phyloP scores from a whole-genome alignment of 2,888 invertebrate genomes.

The Lithophane socia region DNA sequence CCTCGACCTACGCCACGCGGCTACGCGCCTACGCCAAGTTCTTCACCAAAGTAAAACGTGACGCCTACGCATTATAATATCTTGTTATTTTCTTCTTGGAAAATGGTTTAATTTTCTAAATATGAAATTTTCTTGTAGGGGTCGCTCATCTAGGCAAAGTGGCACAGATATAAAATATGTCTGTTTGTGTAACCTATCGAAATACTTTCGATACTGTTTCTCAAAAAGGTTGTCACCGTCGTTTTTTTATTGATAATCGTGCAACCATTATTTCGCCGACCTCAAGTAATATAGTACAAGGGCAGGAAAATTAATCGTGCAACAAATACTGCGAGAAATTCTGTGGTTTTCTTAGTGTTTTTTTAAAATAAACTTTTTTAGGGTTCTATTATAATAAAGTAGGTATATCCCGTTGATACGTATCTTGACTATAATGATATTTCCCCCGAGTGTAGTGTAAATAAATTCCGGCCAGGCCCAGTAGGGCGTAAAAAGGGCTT shows the following conservation, averaged over 20 bases:
- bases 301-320: too few species aligned
- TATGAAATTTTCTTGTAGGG: neutral
- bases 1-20: constrained; percentile 29
- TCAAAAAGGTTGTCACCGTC: too few species aligned
- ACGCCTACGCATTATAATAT: constrained; percentile 7
- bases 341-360: neutral
- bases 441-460: constrained; percentile 54
- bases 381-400: constrained; percentile 18
- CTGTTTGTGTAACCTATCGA: too few species aligned
- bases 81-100: neutral
- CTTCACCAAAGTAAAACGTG: neutral
- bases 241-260: too few species aligned
- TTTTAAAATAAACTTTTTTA: neutral
- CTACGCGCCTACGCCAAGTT: constrained; percentile 41
- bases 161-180: too few species aligned
- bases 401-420: constrained; percentile 11
- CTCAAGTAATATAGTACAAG: too few species aligned
- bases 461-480: constrained; percentile 53
- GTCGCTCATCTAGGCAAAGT: neutral
- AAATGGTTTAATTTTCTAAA: neutral
- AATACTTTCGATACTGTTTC: too few species aligned
- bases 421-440: constrained; percentile 44
- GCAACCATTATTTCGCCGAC: too few species aligned
- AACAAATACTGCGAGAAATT: neutral
- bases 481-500: constrained; percentile 55